Evolutionary conservation across 2,113 vertebrate species (phyloP), one percentile per base, ranked within the genome.

Genomic region (Poeciliopsis prolifica): DNA sequence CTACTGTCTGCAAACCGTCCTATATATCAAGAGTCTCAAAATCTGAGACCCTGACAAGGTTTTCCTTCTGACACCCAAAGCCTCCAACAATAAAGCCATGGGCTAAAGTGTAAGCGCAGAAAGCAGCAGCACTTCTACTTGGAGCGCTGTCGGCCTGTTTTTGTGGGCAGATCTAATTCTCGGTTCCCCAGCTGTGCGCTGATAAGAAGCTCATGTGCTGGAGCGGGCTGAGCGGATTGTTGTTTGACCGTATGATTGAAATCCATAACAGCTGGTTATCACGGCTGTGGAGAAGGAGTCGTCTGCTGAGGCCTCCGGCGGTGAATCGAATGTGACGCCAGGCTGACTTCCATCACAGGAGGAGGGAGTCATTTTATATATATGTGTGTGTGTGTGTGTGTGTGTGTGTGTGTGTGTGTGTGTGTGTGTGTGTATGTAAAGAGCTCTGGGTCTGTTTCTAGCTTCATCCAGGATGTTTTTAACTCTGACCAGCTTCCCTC

Each of bases 171-270:
- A 86, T 87, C 75, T 71, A 81, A 84, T 85, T 80, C 84, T 77
- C 72, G 29, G 66, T 77, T 66, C 82, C 63, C 80, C 82, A 78
- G 86, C 79, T 81, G 89, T 0, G 44, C 68, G 77, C 64, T 85
- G 75, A 92, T 88, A 75, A 86, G 67, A 89, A 89, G 76, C 90
- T 86, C 86, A 88, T 90, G 89, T 86, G 81, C 80, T 86, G 84
- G 65, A 81, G 29, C 1, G 40, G 67, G 48, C 24, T 0, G 2
- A 75, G 66, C 28, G 0, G 82, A 67, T 84, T 77, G 84, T 79
- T 77, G 74, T 74, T 80, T 71, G 75, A 76, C 81, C 77, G 48
- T 71, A 74, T 77, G 31, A 77, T 75, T 75, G 79, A 75, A 86
- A 87, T 84, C 69, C 72, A 51, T 68, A 77, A 83, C 84, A 78